These are phyloP conservation scores for Sorex araneus DNA, from an alignment of 2,113 vertebrate species.

Conservation along the genomic window DNA sequence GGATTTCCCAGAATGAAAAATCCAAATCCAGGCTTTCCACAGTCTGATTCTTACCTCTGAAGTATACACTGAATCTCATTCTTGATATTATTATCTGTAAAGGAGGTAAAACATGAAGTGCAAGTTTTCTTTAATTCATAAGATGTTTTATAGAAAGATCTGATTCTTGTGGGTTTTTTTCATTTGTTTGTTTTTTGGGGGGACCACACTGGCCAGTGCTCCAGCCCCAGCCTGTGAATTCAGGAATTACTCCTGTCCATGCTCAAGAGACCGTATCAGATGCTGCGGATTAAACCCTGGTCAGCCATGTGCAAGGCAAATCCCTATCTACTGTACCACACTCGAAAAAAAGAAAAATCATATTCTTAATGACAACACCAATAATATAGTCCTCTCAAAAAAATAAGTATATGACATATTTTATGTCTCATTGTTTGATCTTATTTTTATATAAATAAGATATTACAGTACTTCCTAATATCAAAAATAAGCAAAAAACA, in stretches of 20 bases:
- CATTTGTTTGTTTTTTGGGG: too few relatives aligned
- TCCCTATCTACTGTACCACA: too few relatives aligned
- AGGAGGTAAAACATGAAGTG: neutral
- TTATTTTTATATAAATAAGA: constrained; percentile 40
- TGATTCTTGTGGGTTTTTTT: neutral
- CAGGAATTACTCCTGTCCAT: too few relatives aligned
- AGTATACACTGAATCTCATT: neutral
- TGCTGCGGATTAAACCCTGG: too few relatives aligned
- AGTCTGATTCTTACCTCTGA: neutral
- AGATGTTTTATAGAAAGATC: neutral
- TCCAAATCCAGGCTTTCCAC: neutral
- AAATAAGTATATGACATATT: neutral
- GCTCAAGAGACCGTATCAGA: too few relatives aligned
- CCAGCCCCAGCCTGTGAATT: too few relatives aligned
- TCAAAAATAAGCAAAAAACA: constrained; percentile 30
- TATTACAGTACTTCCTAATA: neutral
- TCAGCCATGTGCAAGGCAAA: too few relatives aligned
- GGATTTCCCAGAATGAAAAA: neutral
- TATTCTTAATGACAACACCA: constrained; percentile 21
- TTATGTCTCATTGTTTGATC: too few relatives aligned
- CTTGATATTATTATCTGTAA: neutral
- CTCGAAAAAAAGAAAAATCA: too few relatives aligned
- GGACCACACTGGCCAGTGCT: too few relatives aligned
- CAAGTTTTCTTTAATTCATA: neutral
- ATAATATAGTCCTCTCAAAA: neutral